These are phyloP conservation scores for Pseudococcus viburni DNA, from an alignment of 2,888 invertebrate genomes.

Conservation along the genomic window DNA sequence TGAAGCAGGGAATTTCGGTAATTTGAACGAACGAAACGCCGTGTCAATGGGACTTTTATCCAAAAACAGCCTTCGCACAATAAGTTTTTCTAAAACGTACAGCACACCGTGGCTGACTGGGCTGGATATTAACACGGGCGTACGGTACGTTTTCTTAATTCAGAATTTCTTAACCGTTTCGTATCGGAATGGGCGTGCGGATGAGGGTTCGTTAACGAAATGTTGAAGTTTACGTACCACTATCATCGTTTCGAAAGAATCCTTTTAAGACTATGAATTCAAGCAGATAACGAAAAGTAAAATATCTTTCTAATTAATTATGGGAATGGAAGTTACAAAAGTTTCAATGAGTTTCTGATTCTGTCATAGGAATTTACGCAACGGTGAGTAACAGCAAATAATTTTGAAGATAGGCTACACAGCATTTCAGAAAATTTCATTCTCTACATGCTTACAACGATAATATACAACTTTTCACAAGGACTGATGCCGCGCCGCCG, in stretches of 20 bases:
- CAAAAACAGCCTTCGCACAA: not conserved
- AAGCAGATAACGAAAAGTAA: constrained; percentile 66
- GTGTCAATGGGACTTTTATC: constrained; percentile 24
- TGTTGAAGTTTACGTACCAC: constrained; percentile 49
- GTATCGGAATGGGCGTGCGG: not conserved
- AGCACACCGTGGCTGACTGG: not conserved
- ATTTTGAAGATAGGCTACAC: constrained; percentile 64
- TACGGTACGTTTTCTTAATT: constrained; percentile 21
- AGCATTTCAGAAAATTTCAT: constrained; percentile 58
- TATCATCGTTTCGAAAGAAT: constrained; percentile 47
- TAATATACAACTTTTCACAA: constrained; percentile 54
- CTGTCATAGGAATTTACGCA: constrained; percentile 66
- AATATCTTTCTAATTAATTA: constrained; percentile 66
- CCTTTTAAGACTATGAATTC: constrained; percentile 51
- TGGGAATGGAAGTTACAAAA: constrained; percentile 66
- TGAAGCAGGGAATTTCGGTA: not conserved
- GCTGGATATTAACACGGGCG: constrained; percentile 20
- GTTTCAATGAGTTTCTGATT: constrained; percentile 66
- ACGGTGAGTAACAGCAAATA: constrained; percentile 65
- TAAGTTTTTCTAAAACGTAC: constrained; percentile 36
- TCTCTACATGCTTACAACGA: constrained; percentile 60
- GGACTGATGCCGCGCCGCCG: not conserved
- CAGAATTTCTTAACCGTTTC: constrained; percentile 39
- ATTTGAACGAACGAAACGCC: constrained; percentile 4
- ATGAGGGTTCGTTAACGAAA: constrained; percentile 32